Percentiles rank a stretch among this genome's conserved stretches.
Conservation (phyloP, 2,888 invertebrate species). For the Torymus tubicola region DNA sequence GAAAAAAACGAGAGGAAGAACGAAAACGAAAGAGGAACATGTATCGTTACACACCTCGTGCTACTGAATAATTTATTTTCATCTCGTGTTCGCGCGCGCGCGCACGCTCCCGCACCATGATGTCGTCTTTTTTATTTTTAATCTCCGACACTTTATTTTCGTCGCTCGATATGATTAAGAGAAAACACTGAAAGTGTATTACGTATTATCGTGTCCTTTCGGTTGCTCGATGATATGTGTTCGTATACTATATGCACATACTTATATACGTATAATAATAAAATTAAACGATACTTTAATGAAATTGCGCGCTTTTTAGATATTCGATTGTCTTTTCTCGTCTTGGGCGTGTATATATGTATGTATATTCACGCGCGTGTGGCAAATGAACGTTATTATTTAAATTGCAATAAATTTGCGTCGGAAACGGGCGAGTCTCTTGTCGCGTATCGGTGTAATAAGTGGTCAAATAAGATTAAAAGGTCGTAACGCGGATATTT, state of each 20-base stretch:
- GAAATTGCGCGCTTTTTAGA: too few species aligned
- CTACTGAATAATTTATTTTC: slow-evolving; percentile 46
- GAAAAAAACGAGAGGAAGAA: slow-evolving; percentile 24
- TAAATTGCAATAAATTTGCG: too few species aligned
- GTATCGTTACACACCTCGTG: slow-evolving; percentile 12
- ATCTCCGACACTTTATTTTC: not conserved
- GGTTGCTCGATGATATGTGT: not conserved
- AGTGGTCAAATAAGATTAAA: not conserved
- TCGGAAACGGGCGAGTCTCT: not conserved
- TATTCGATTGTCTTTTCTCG: too few species aligned
- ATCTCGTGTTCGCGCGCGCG: not conserved
- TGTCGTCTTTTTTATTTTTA: slow-evolving; percentile 5
- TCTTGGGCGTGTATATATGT: too few species aligned
- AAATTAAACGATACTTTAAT: slow-evolving; percentile 14
- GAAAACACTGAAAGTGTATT: slow-evolving; percentile 37
- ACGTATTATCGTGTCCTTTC: slow-evolving; percentile 25
- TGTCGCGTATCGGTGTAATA: not conserved
- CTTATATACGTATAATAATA: too few species aligned
- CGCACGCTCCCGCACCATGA: too few species aligned
- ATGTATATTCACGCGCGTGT: too few species aligned
- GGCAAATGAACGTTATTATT: too few species aligned
- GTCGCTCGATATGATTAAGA: not conserved
- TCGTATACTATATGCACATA: not conserved
- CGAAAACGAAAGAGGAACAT: not conserved
- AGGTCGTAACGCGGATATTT: slow-evolving; percentile 21